Conservation (phyloP, 2,113 vertebrate species). For the Pelecanoides urinatrix region DNA sequence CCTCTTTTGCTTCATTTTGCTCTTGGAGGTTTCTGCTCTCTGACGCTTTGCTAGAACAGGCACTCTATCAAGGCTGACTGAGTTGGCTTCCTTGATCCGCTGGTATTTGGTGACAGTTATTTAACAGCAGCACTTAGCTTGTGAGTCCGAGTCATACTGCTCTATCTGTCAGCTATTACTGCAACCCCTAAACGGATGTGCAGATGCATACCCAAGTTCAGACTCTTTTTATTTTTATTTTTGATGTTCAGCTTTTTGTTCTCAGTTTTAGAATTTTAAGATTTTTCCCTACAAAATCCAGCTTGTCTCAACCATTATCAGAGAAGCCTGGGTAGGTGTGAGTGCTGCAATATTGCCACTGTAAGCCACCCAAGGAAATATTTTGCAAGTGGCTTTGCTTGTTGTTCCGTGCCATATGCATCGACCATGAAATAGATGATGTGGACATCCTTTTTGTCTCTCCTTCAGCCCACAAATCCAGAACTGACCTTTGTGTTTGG, state of each 20-base stretch:
- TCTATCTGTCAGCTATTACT: background rate
- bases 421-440: rapidly evolving
- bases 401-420: background rate
- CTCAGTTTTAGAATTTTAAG: background rate
- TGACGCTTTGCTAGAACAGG: background rate
- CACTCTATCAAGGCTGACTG: background rate
- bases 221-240: background rate
- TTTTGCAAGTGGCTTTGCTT: background rate
- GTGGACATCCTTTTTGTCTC: background rate
- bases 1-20: background rate
- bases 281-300: background rate
- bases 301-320: background rate
- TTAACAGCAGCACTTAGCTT: background rate
- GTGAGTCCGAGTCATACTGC: background rate
- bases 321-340: background rate
- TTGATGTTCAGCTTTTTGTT: background rate
- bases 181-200: background rate
- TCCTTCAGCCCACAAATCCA: background rate
- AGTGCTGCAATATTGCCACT: background rate
- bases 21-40: background rate
- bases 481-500: background rate
- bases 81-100: background rate
- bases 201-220: background rate
- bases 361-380: background rate
- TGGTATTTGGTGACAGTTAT: background rate